phyloP scores from a whole-genome alignment of 2,888 invertebrate genomes.

The Gibbula magus region DNA sequence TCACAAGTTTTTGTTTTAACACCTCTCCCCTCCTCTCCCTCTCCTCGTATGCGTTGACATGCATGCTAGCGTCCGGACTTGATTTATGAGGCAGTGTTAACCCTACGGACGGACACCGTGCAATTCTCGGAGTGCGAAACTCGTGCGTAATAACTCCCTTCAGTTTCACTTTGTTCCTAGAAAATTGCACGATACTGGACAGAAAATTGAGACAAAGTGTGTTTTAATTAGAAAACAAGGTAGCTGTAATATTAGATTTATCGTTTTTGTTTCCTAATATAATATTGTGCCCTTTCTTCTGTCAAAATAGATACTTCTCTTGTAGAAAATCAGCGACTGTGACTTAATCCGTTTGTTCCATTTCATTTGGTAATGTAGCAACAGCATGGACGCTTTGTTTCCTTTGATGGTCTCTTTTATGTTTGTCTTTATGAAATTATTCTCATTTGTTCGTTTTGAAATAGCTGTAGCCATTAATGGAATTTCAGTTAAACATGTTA shows the following conservation, averaged over 20 bases:
- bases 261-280: slow-evolving; percentile 24
- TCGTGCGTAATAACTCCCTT: not conserved
- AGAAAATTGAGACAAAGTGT: slow-evolving; percentile 21
- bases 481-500: no score
- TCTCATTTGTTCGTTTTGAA: no score
- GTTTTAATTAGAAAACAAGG: slow-evolving; percentile 24
- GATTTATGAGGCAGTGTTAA: slow-evolving; percentile 7
- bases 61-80: not conserved
- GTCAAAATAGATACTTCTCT: slow-evolving; percentile 20
- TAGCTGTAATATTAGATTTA: slow-evolving; percentile 22
- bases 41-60: slow-evolving; percentile 9
- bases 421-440: no score
- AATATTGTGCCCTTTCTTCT: not conserved
- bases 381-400: no score
- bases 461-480: no score
- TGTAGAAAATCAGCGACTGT: not conserved
- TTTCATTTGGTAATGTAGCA: slow-evolving; percentile 5
- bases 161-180: slow-evolving; percentile 10
- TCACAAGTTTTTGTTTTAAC: no score
- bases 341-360: slow-evolving; percentile 8
- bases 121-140: not conserved
- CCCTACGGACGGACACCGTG: not conserved
- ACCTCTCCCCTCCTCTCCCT: not conserved
- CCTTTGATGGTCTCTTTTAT: no score
- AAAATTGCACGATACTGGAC: slow-evolving; percentile 13